A percentile compares a stretch with the other conserved stretches of the same genome.
Evolutionary conservation across 2,797 vertebrate species (phyloP).

Genomic region (Tapera naevia): DNA sequence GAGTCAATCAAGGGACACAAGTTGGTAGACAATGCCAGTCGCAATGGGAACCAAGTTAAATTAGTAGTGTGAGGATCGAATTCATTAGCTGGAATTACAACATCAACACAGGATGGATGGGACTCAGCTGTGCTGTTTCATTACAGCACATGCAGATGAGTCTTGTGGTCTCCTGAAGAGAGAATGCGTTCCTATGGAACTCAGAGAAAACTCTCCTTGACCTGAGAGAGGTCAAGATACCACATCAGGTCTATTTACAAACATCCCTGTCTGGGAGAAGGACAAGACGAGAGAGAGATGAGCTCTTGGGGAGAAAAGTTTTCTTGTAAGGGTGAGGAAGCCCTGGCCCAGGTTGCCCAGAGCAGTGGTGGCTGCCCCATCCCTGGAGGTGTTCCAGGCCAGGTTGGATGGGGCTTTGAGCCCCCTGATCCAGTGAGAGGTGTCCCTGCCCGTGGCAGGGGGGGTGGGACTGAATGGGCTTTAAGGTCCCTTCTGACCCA

Average conservation of each 20-base stretch:
- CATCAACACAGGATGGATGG: accelerated
- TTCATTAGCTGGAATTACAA: accelerated
- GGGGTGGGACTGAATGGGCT: too few species aligned
- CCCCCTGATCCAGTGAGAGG: too few species aligned
- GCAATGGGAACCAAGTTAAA: accelerated
- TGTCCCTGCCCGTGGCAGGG: too few species aligned
- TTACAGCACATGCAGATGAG: background rate
- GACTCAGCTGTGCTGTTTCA: accelerated
- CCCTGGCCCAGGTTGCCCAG: too few species aligned
- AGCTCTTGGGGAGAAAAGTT: too few species aligned
- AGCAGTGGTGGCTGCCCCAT: too few species aligned
- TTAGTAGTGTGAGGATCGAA: background rate
- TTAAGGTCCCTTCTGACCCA: too few species aligned
- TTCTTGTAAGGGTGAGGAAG: too few species aligned
- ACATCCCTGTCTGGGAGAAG: background rate
- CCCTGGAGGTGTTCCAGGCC: too few species aligned
- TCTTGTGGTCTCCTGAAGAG: background rate
- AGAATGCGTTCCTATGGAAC: background rate
- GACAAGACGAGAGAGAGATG: background rate
- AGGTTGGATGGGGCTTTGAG: too few species aligned
- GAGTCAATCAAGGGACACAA: too few species aligned
- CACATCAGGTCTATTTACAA: background rate
- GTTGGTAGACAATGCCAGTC: accelerated
- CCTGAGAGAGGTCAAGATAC: background rate
- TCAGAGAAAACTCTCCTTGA: accelerated